Evolutionary conservation across 2,113 vertebrate species (phyloP).

Genomic region (Grantiella picta): DNA sequence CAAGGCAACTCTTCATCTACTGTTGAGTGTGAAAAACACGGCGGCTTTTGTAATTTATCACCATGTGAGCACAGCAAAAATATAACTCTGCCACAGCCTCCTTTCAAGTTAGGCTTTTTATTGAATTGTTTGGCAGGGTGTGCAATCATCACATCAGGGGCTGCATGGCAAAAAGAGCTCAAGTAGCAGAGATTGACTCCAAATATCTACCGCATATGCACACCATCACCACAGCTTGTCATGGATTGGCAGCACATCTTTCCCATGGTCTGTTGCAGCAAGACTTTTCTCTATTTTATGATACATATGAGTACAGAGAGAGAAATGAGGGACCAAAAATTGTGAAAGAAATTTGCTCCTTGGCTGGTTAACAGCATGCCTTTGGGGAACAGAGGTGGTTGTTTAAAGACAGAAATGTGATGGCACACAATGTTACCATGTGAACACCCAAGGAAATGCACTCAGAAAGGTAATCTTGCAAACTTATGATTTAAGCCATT

Average conservation of each 20-base stretch:
- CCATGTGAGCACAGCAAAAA: constrained; percentile 4
- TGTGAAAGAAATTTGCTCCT: not conserved
- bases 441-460: not conserved
- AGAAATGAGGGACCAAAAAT: not conserved
- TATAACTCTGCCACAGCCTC: not conserved
- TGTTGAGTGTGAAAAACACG: not conserved
- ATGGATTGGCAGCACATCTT: not conserved
- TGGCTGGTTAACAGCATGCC: not conserved
- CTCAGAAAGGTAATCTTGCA: not conserved
- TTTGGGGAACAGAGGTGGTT: not conserved
- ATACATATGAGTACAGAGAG: not conserved
- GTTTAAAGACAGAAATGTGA: not conserved
- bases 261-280: not conserved
- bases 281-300: not conserved
- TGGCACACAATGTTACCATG: not conserved
- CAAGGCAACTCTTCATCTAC: constrained; percentile 31
- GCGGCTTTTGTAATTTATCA: constrained; percentile 37
- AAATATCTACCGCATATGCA: not conserved
- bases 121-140: not conserved
- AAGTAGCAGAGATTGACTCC: not conserved
- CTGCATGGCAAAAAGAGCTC: not conserved
- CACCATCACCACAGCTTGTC: not conserved
- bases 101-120: constrained; percentile 33
- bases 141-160: not conserved
- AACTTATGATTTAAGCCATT: not conserved